These are phyloP conservation scores for Brachyalestes nurse DNA, from an alignment of 2,797 vertebrate genomes.

Conservation along the genomic window DNA sequence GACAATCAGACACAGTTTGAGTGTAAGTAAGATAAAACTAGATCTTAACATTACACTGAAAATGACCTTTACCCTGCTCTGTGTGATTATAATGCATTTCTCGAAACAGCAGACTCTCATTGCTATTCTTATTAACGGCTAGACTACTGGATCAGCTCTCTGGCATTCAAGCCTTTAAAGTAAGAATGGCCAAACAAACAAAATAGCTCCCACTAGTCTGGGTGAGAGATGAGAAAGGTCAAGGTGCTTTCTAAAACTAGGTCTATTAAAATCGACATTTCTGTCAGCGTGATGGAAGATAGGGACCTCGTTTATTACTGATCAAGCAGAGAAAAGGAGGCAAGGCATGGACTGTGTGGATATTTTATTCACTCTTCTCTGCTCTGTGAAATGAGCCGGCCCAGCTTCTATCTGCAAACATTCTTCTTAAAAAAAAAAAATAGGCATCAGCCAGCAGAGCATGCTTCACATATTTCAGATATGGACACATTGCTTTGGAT, in stretches of 20 bases:
- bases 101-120: background rate
- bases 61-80: background rate
- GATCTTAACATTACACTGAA: background rate
- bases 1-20: background rate
- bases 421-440: background rate
- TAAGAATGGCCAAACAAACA: slow-evolving; percentile 12
- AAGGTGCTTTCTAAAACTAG: slow-evolving; percentile 12
- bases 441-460: background rate
- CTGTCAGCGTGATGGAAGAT: slow-evolving; percentile 36
- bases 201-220: background rate
- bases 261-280: slow-evolving; percentile 34
- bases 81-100: background rate
- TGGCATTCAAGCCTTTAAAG: background rate
- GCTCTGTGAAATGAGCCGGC: slow-evolving; percentile 7
- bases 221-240: background rate
- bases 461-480: background rate
- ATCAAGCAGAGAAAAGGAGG: slow-evolving; percentile 29
- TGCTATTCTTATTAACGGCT: background rate
- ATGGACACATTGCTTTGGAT: background rate
- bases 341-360: slow-evolving; percentile 1
- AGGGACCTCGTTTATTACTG: slow-evolving; percentile 22
- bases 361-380: slow-evolving; percentile 17
- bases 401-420: background rate
- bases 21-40: background rate
- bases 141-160: background rate